A percentile compares a stretch with the other conserved stretches of the same genome.
These are phyloP conservation scores for Nothoprocta pentlandii DNA, from an alignment of 2,113 vertebrate genomes.

Conservation along the genomic window DNA sequence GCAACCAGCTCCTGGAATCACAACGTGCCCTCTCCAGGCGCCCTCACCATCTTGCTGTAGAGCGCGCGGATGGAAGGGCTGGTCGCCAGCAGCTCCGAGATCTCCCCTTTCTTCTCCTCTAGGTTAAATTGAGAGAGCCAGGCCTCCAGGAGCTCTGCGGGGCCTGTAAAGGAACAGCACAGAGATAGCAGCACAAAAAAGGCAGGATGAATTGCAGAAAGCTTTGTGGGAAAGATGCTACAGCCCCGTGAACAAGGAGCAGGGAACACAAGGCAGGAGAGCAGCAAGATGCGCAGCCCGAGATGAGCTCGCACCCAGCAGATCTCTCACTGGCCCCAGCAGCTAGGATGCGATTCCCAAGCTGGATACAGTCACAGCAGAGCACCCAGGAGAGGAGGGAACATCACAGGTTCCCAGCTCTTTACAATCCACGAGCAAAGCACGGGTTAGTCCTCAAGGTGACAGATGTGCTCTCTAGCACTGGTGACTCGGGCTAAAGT, in stretches of 20 bases:
- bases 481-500: background rate
- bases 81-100: constrained; percentile 91
- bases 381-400: background rate
- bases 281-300: background rate
- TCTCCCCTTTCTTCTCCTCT: constrained; percentile 92
- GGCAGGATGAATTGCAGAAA: background rate
- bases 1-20: background rate
- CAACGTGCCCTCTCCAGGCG: background rate
- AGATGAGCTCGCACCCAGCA: background rate
- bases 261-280: background rate
- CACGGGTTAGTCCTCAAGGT: accelerated
- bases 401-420: background rate
- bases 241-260: background rate
- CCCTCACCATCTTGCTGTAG: constrained; percentile 94
- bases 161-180: constrained; percentile 78
- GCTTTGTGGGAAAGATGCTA: background rate
- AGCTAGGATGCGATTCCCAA: background rate
- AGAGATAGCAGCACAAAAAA: background rate
- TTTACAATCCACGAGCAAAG: background rate
- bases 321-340: background rate
- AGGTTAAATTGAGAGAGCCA: constrained; percentile 89
- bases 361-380: background rate
- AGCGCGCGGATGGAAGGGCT: constrained; percentile 94
- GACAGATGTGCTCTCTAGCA: background rate
- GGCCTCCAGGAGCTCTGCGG: constrained; percentile 88